These are phyloP conservation scores for Zonitis immaculata DNA, from an alignment of 2,888 invertebrate genomes.

Conservation along the genomic window DNA sequence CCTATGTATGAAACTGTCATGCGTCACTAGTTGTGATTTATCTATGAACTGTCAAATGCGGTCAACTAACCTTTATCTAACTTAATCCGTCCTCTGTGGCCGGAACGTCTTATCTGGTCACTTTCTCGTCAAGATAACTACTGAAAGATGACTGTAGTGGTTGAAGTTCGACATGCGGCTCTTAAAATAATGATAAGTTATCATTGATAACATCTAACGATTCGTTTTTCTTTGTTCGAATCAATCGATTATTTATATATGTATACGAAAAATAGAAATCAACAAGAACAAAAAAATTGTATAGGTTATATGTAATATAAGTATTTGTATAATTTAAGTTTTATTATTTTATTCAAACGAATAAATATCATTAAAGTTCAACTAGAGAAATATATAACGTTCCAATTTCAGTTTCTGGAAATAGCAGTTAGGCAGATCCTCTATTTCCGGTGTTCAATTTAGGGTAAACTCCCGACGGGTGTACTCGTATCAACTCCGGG, in stretches of 20 bases:
- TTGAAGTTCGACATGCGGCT: constrained; percentile 37
- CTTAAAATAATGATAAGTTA: constrained; percentile 26
- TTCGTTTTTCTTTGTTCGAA: neutral
- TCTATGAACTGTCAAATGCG: constrained; percentile 43
- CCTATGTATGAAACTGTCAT: constrained; percentile 7
- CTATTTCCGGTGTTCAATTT: constrained; percentile 34
- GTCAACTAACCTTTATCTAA: constrained; percentile 44
- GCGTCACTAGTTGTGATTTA: constrained; percentile 40
- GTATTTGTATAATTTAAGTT: neutral
- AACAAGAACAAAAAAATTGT: neutral
- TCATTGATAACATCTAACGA: too few relatives aligned
- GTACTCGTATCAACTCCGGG: constrained; percentile 26
- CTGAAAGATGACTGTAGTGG: constrained; percentile 36
- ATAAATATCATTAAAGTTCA: neutral
- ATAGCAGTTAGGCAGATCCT: constrained; percentile 19
- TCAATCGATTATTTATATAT: neutral
- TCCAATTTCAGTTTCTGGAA: neutral
- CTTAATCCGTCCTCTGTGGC: constrained; percentile 44
- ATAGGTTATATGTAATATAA: neutral
- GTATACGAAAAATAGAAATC: too few relatives aligned
- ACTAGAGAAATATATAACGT: neutral
- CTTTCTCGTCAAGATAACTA: constrained; percentile 31
- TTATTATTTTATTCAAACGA: neutral
- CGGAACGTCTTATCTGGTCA: constrained; percentile 39
- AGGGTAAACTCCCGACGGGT: constrained; percentile 27